These are phyloP conservation scores for Malurus splendens DNA, from an alignment of 2,797 vertebrate genomes.

Conservation along the genomic window DNA sequence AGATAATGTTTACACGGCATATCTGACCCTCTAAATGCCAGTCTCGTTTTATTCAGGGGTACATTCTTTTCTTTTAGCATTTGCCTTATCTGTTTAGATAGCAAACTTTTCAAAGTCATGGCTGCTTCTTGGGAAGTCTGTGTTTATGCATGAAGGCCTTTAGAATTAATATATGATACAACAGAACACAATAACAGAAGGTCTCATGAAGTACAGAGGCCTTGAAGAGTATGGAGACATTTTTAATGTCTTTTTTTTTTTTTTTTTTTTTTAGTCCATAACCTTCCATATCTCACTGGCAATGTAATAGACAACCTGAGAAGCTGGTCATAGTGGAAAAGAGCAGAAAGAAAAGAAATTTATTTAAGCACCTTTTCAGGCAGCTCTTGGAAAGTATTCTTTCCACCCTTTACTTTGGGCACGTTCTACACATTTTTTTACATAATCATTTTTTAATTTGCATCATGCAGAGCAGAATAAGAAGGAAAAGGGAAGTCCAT, in stretches of 20 bases:
- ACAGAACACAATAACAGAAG: neutral
- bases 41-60: neutral
- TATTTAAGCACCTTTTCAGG: neutral
- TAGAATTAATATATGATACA: neutral
- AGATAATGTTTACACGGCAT: fast-evolving
- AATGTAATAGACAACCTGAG: neutral
- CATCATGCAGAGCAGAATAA: neutral
- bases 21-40: neutral
- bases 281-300: neutral
- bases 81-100: neutral
- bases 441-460: slow-evolving; percentile 10
- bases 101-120: neutral
- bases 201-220: neutral
- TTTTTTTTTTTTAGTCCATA: neutral
- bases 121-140: neutral
- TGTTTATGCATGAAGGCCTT: neutral
- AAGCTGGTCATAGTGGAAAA: neutral
- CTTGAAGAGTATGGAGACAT: neutral
- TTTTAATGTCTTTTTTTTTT: neutral
- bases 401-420: neutral
- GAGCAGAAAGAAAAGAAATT: neutral
- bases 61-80: neutral
- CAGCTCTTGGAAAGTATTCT: neutral
- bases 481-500: neutral
- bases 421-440: neutral